Evolutionary conservation across 2,113 vertebrate species (phyloP), one percentile per base, ranked within the genome.

Genomic region (Chaetura pelagica): DNA sequence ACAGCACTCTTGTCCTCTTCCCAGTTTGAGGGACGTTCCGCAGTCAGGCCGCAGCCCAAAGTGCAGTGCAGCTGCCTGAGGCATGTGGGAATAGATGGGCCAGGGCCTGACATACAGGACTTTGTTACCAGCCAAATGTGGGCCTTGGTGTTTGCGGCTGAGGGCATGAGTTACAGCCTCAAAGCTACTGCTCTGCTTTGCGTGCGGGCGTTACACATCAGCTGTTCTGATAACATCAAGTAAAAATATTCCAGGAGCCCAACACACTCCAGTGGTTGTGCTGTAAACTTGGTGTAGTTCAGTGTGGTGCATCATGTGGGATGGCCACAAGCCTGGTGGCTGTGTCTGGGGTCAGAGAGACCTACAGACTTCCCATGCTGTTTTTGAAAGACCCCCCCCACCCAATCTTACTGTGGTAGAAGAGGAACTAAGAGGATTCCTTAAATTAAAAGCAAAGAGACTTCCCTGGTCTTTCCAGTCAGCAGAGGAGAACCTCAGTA

Each of bases 41-140:
- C 2, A 35, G 62, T 1, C 7, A 8, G n/a, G 59, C 55, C 40
- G 87, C 30, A 5, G 20, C 0, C 6, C 24, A 15, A 74, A 35
- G 61, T 4, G 2, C 22, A 5, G 80, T 12, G 75, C 62, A 1
- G 13, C 76, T 34, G 54, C 66, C 57, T 10, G 20, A 26, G 58
- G 51, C 32, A 35, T 0, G 0, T 1, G 9, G 38, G 46, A n/a
- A 40, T 0, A 40, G 75, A 8, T 1, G 1, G 12, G 24, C 32
- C 8, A 6, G 24, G 61, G 46, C 59, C 64, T 0, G 0, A 7
- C 3, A 5, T 3, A 18, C 0, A 0, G 27, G 13, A 52, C 57
- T 78, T 49, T 30, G 40, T 40, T 66, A 23, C 1, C 5, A 87
- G 49, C 40, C n/a, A 23, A 4, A 32, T 2, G 19, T 40, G 14